Conservation (phyloP, 2,888 invertebrate genomes). For the Pachymerium ferrugineum region DNA sequence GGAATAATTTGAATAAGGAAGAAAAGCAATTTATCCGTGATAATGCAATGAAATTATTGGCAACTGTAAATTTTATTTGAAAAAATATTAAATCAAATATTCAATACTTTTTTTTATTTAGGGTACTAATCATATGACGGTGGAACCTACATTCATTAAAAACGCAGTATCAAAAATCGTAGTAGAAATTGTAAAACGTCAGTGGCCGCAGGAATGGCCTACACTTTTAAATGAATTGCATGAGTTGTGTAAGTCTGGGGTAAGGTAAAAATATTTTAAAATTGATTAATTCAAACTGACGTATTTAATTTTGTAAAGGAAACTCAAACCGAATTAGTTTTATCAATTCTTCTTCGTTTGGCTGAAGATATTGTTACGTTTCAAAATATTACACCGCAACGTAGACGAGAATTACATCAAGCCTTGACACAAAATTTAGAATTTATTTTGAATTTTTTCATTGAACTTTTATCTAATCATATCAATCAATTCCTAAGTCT, state of each 20-base stretch:
- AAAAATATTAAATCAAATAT: too few relatives aligned
- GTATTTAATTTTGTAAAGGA: background rate
- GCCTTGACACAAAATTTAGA: background rate
- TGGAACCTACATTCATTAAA: background rate
- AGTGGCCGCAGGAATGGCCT: background rate
- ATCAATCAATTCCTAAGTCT: background rate
- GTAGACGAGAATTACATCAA: conserved; percentile 20
- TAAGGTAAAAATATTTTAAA: background rate
- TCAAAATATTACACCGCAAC: background rate
- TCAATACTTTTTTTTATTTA: too few relatives aligned
- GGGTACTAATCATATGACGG: background rate
- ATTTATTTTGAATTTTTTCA: background rate
- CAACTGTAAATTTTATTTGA: too few relatives aligned
- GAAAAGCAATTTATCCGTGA: background rate
- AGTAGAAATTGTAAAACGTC: background rate
- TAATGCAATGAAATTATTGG: background rate
- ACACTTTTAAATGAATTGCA: background rate
- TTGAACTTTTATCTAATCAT: background rate
- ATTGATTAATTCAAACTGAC: background rate
- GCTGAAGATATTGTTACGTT: background rate
- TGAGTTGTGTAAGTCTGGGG: background rate
- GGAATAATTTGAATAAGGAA: background rate
- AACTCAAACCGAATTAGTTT: conserved; percentile 23
- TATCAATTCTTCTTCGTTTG: background rate
- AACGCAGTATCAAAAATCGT: background rate